phyloP scores from a whole-genome alignment of 2,888 invertebrate species.

The Xestia sexstrigata region DNA sequence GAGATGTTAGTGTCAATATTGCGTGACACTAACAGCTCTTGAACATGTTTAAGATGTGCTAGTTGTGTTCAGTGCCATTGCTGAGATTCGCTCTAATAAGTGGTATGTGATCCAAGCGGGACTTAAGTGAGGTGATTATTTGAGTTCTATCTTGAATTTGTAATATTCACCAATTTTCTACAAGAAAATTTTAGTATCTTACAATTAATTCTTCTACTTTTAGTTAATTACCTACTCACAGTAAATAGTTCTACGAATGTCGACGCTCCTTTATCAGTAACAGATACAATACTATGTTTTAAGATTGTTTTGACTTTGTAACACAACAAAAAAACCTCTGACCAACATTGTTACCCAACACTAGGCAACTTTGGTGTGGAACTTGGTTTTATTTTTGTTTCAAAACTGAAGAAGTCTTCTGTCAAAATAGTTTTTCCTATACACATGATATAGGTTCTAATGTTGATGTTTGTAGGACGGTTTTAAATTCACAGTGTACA shows the following conservation, averaged over 20 bases:
- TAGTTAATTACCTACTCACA: not conserved
- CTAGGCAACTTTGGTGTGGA: not conserved
- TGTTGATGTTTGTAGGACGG: not conserved
- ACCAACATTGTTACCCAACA: not conserved
- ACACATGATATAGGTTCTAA: not conserved
- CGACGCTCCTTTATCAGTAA: not conserved
- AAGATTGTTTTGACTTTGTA: not conserved
- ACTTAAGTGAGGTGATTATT: not conserved
- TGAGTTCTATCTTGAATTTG: not conserved
- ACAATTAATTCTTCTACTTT: not conserved
- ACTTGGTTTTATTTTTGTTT: not conserved
- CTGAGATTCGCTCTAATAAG: not conserved
- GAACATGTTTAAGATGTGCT: not conserved
- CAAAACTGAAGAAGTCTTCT: not conserved
- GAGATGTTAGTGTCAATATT: not conserved
- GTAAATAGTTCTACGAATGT: not conserved
- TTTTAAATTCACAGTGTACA: not conserved
- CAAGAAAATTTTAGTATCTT: too few species aligned
- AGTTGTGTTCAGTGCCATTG: not conserved
- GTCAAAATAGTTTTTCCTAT: not conserved
- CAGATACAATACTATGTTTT: not conserved
- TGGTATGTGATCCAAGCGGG: not conserved
- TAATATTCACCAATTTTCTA: not conserved
- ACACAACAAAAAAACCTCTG: not conserved
- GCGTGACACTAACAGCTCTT: not conserved